A percentile compares a stretch with the other conserved stretches of the same genome.
Evolutionary conservation across 2,113 vertebrate species (phyloP).

Genomic region (Eublepharis macularius): DNA sequence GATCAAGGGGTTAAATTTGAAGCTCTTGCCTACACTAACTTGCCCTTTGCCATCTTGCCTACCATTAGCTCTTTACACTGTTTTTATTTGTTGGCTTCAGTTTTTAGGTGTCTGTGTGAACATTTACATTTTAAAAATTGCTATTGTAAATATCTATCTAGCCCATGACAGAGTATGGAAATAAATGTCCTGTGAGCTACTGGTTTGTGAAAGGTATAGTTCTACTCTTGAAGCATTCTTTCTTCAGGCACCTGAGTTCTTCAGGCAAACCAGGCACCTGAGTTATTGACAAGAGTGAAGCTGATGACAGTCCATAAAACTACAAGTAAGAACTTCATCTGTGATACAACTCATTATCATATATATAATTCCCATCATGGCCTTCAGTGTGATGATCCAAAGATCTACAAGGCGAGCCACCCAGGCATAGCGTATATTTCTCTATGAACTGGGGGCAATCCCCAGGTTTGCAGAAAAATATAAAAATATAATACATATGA

Average conservation of each 20-base stretch:
- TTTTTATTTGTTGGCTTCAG: too few species aligned
- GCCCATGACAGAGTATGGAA: neutral
- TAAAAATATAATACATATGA: too few species aligned
- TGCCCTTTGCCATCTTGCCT: neutral
- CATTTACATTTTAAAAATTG: neutral
- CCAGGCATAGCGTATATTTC: too few species aligned
- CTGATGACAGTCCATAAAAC: constrained; percentile 58
- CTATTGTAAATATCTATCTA: neutral
- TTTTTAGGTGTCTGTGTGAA: neutral
- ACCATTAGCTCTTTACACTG: neutral
- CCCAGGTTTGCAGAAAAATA: too few species aligned
- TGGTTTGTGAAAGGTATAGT: neutral
- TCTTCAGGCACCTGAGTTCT: too few species aligned
- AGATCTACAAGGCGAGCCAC: too few species aligned
- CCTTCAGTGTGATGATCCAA: too few species aligned
- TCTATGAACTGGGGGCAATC: too few species aligned
- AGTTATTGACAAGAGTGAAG: constrained; percentile 9
- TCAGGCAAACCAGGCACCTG: constrained; percentile 25
- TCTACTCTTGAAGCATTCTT: neutral
- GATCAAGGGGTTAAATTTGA: neutral
- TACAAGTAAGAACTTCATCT: constrained; percentile 54
- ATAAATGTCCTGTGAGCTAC: rapidly evolving
- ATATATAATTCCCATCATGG: too few species aligned
- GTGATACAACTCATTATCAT: constrained; percentile 50
- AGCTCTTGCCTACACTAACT: neutral